Conservation (phyloP, 2,888 invertebrate genomes). For the Sphaerophoria taeniata region DNA sequence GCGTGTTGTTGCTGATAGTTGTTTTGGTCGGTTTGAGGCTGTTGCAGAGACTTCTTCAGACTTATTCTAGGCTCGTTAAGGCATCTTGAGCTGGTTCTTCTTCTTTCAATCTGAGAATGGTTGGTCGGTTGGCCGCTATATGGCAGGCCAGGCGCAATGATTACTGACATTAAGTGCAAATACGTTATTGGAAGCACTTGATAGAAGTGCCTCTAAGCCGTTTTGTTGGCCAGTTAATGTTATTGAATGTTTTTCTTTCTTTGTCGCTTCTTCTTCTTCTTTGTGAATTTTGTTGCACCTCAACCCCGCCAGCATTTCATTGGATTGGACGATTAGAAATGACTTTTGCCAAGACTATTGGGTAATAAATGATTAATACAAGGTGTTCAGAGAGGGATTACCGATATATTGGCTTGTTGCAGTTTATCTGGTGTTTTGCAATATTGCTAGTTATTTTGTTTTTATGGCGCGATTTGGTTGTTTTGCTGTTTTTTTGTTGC, state of each 20-base stretch:
- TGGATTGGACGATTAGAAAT: constrained; percentile 23
- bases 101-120: constrained; percentile 3
- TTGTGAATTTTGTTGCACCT: neutral
- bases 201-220: constrained; percentile 36
- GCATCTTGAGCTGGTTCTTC: constrained; percentile 50
- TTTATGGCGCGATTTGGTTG: constrained; percentile 5
- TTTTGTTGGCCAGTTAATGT: constrained; percentile 42
- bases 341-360: constrained; percentile 54
- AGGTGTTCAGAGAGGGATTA: constrained; percentile 44
- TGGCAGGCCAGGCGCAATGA: constrained; percentile 22
- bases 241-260: constrained; percentile 53
- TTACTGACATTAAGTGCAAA: constrained; percentile 63
- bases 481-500: neutral
- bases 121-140: constrained; percentile 26
- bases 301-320: too few species aligned
- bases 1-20: constrained; percentile 65
- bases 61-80: constrained; percentile 61
- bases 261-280: neutral
- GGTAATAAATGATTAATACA: constrained; percentile 61
- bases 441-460: constrained; percentile 6
- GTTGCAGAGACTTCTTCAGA: constrained; percentile 24
- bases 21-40: constrained; percentile 64
- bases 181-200: constrained; percentile 61
- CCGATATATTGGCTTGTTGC: constrained; percentile 23
- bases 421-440: constrained; percentile 29